phyloP scores from a whole-genome alignment of 2,113 vertebrate genomes.

The Cinclus cinclus region DNA sequence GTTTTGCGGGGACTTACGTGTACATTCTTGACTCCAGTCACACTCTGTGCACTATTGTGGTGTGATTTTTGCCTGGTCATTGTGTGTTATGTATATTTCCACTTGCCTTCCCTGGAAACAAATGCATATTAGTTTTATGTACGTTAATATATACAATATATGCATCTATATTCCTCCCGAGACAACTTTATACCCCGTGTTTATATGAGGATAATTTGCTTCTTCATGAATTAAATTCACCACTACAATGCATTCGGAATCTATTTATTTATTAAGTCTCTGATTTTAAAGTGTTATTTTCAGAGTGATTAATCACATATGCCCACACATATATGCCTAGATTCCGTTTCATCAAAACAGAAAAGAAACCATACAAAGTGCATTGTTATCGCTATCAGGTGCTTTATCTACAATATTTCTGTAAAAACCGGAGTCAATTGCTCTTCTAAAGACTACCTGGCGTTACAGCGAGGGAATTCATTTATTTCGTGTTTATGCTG shows the following conservation, averaged over 20 bases:
- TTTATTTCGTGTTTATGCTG: constrained; percentile 55
- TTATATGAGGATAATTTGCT: not conserved
- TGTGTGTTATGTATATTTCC: constrained; percentile 6
- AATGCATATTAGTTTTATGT: constrained; percentile 16
- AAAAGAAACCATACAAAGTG: constrained; percentile 44
- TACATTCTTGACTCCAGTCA: not conserved
- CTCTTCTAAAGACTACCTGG: constrained; percentile 31
- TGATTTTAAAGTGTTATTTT: not conserved
- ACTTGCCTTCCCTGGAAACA: constrained; percentile 22
- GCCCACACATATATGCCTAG: not conserved
- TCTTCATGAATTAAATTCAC: not conserved
- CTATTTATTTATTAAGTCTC: not conserved
- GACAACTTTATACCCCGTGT: not conserved
- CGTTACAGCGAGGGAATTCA: constrained; percentile 44
- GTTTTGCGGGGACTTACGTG: not conserved
- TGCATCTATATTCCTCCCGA: not conserved
- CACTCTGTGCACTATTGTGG: not conserved
- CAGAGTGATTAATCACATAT: not conserved
- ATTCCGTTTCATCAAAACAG: constrained; percentile 32
- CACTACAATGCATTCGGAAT: not conserved
- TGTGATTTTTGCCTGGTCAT: constrained; percentile 15
- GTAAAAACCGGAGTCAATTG: constrained; percentile 50
- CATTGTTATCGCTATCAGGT: not conserved
- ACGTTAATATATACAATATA: not conserved
- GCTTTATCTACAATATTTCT: constrained; percentile 37